phyloP scores from a whole-genome alignment of 2,888 invertebrate genomes.

The Tupiocoris notatus region DNA sequence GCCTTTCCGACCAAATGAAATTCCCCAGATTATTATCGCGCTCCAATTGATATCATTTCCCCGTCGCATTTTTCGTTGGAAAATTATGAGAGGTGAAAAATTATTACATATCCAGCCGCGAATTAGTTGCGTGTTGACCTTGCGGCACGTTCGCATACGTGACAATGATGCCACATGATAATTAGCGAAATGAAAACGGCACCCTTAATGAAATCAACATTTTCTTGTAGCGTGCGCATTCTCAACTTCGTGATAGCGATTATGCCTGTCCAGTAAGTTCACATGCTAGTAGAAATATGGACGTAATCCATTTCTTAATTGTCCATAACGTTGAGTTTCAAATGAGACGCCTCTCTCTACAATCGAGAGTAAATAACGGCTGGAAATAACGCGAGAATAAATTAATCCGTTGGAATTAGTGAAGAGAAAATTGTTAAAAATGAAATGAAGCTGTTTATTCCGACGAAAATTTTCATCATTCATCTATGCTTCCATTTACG shows the following conservation, averaged over 20 bases:
- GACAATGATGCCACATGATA: background rate
- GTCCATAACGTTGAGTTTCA: background rate
- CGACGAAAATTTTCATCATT: no score
- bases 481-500: no score
- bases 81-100: background rate
- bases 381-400: no score
- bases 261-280: background rate
- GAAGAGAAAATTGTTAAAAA: no score
- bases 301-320: background rate
- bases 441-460: no score
- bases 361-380: no score
- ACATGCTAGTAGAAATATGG: background rate
- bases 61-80: background rate
- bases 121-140: background rate
- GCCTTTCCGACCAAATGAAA: background rate
- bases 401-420: no score
- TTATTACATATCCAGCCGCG: background rate
- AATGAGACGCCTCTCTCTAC: background rate
- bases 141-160: background rate
- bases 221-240: background rate
- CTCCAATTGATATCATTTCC: background rate
- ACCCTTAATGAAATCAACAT: background rate
- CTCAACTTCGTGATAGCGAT: background rate
- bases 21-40: background rate
- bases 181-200: background rate